Evolutionary conservation across 2,113 vertebrate genomes (phyloP).

Genomic region (Oncorhynchus nerka): DNA sequence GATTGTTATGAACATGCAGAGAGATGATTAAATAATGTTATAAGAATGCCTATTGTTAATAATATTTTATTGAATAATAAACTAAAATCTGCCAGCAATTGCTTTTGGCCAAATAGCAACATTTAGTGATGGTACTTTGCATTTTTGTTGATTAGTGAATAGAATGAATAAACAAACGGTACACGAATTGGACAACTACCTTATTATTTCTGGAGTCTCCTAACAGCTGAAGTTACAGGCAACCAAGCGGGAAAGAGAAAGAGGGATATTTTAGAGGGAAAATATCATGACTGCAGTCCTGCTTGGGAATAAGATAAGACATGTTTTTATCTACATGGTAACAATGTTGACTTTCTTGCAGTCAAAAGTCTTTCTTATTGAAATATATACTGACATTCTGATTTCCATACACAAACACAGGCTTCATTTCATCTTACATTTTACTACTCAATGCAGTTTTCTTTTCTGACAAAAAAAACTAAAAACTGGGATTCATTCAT

Average conservation of each 20-base stretch:
- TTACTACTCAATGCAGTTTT: neutral
- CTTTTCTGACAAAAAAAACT: neutral
- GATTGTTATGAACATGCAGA: neutral
- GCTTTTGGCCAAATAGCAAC: slow-evolving; percentile 15
- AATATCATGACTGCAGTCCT: too few species aligned
- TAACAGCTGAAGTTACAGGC: slow-evolving; percentile 92
- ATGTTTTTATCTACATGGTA: too few species aligned
- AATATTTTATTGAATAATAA: neutral
- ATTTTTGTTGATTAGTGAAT: slow-evolving; percentile 36
- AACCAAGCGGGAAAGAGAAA: slow-evolving; percentile 86
- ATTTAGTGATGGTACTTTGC: neutral
- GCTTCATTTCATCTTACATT: neutral
- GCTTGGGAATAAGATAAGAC: too few species aligned
- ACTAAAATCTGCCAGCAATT: neutral
- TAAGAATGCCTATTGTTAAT: neutral
- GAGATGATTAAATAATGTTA: neutral
- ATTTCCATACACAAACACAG: neutral
- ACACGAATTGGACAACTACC: slow-evolving; percentile 83
- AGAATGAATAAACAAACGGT: slow-evolving; percentile 68
- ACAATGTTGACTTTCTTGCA: too few species aligned
- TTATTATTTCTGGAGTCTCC: slow-evolving; percentile 99
- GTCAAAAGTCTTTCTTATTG: too few species aligned
- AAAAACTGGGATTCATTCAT: too few species aligned
- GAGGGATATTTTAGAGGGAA: slow-evolving; percentile 56
- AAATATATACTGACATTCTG: neutral